Base-by-base conservation (phyloP, 1,140 invertebrate genomes). In the Drosophila arizonae region DNA sequence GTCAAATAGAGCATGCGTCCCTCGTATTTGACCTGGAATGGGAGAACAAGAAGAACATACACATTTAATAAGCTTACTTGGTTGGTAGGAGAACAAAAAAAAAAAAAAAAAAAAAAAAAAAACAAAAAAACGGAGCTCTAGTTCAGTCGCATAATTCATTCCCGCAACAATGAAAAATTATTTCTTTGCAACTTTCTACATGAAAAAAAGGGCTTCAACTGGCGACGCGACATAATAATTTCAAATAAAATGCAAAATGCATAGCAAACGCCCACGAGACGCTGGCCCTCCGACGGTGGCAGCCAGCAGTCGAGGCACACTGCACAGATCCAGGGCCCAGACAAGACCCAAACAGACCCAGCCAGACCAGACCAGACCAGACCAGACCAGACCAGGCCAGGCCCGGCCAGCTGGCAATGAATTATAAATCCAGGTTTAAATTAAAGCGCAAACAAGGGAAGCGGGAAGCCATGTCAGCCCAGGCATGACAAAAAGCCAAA, bases 1-100 rank as follows among this genome's bases (percentile, higher is more conserved):
- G 97, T 97, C 90, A 99, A 93, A 93, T 95, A 99, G 92, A 98
- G 96, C 63, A 95, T 96, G 73, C 96, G 95, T 81, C 95, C 95
- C 92, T 97, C 96, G 65, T 96, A 95, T 92, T 97, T 97, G 74
- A 97, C 96, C 96, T 98, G 94, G 4, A 93, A 92, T 4, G 80
- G 79, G 69, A 39, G 13, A 50, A 21, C 17, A 15, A 61, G 52
- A 57, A 33, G 30, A 13, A 58, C 26, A 50, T 4, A 21, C 17
- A 41, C 21, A 51, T 55, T 67, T 60, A 77, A 74, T 30, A 45
- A 43, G 15, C 6, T 15, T 13, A 6, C 17, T 17, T 46, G n/a
- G 15, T 21, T 46, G 17, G n/a, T 21, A 17, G 26, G 41, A 11
- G 26, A 24, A 39, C 43, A 43, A 36, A 48, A 24, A 33, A 13